Conservation (phyloP, 2,888 invertebrate species). For the Drosophila pseudotakahashii region DNA sequence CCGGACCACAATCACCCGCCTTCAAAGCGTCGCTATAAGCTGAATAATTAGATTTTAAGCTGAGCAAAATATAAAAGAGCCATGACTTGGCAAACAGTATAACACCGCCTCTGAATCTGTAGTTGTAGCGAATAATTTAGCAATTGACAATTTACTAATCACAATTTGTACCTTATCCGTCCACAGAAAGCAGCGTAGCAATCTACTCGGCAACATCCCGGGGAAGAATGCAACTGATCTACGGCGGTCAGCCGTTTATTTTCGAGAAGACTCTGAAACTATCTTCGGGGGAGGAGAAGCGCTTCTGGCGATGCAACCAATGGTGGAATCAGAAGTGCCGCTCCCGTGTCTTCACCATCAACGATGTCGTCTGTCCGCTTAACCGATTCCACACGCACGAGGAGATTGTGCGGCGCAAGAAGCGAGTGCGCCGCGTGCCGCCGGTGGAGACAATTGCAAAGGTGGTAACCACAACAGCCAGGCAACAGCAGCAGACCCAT, state of each 20-base stretch:
- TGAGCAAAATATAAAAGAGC: slow-evolving; percentile 28
- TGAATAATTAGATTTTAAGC: slow-evolving; percentile 17
- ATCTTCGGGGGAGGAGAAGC: slow-evolving; percentile 82
- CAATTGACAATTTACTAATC: slow-evolving; percentile 45
- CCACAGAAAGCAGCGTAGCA: slow-evolving; percentile 80
- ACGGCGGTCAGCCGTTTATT: slow-evolving; percentile 84
- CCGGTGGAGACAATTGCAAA: slow-evolving; percentile 35
- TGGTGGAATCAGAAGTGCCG: slow-evolving; percentile 85
- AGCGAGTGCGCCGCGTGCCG: slow-evolving; percentile 80
- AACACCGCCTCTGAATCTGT: slow-evolving; percentile 22
- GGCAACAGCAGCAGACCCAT: slow-evolving; percentile 36
- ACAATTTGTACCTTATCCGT: slow-evolving; percentile 18
- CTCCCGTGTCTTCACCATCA: slow-evolving; percentile 84
- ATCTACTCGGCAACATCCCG: slow-evolving; percentile 84
- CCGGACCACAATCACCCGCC: slow-evolving; percentile 82
- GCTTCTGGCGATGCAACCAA: slow-evolving; percentile 84
- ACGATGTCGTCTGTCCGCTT: slow-evolving; percentile 82
- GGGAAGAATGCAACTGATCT: slow-evolving; percentile 84
- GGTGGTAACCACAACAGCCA: slow-evolving; percentile 9
- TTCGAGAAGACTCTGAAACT: slow-evolving; percentile 83
- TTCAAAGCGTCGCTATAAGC: slow-evolving; percentile 66
- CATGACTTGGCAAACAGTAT: slow-evolving; percentile 34
- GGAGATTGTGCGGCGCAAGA: slow-evolving; percentile 84
- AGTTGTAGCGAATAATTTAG: slow-evolving; percentile 1
- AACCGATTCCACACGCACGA: slow-evolving; percentile 84